phyloP scores from a whole-genome alignment of 2,113 vertebrate species.

The Nerophis ophidion region DNA sequence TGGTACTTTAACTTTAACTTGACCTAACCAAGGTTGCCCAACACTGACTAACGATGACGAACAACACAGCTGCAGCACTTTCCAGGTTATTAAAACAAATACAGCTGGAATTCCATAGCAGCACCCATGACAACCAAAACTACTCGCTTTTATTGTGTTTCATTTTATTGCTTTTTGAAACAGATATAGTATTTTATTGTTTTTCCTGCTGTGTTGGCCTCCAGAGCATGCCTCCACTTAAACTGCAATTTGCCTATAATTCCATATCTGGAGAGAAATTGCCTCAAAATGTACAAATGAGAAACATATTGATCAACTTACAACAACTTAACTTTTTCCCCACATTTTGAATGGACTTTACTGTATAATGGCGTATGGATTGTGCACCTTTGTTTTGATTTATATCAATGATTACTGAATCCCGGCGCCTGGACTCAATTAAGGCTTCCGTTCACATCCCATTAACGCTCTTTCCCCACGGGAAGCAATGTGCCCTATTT shows the following conservation, averaged over 20 bases:
- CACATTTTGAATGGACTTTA: too few relatives aligned
- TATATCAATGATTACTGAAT: conserved; percentile 36
- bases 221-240: too few relatives aligned
- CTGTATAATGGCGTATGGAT: conserved; percentile 17
- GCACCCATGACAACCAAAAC: background rate
- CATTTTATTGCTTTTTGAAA: conserved; percentile 2
- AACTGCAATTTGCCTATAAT: background rate
- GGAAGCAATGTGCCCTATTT: conserved; percentile 26
- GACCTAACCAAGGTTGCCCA: too few relatives aligned
- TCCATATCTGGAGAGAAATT: background rate
- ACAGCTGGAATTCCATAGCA: background rate
- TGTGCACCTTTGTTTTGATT: conserved; percentile 32
- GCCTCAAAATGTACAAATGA: too few relatives aligned
- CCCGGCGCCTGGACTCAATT: conserved; percentile 26
- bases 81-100: background rate
- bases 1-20: too few relatives aligned
- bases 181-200: background rate
- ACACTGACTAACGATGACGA: too few relatives aligned
- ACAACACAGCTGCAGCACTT: background rate
- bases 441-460: conserved; percentile 36
- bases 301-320: too few relatives aligned
- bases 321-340: too few relatives aligned
- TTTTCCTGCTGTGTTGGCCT: background rate
- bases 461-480: conserved; percentile 34
- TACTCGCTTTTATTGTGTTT: background rate